Evolutionary conservation across 1,140 invertebrate species (phyloP), one percentile per base, ranked within the genome.

Genomic region (Panagrolaimus sp.): DNA sequence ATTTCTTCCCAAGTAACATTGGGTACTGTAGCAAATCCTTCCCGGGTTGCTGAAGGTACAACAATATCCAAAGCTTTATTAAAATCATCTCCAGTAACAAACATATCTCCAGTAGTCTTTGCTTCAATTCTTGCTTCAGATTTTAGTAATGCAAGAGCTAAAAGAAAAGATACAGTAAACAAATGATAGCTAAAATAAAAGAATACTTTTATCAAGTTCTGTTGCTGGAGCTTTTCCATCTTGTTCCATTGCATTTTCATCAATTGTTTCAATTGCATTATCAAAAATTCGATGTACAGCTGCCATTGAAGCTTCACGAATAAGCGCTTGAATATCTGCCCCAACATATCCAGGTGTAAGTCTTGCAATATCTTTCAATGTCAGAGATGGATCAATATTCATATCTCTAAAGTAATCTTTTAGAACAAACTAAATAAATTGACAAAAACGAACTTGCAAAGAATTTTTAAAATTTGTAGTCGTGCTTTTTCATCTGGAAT

Each of bases 1-100:
- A 99, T 89, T 85, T 99, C 93, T 71, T 93, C 89, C 96, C 96
- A 99, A 0, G 91, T 94, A 0, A 93, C 91, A 87, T 96, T 92
- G 12, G 96, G 95, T 21, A 98, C 92, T 8, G 94, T 96, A 5
- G 92, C 91, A 85, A 98, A 97, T 62, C 96, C 96, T 88, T 98
- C 95, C 73, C 94, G 87, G 76, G 95, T 95, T 0, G 92, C 90
- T 58, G 92, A 94, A n/a, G 94, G 94, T 83, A 91, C 90, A 17
- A 94, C 89, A 74, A 88, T 86, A 78, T 90, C 89, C 9, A 96
- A 81, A 24, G 94, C 93, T 74, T 77, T 73, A 81, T 87, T 74
- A 66, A 84, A 84, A 68, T 83, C 78, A 14, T 58, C 63, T 24
- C 71, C 48, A 21, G 58, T 62, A 8, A 81, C 69, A 43, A 43